Evolutionary conservation across 2,888 invertebrate genomes (phyloP), one percentile per base, ranked within the genome.

Genomic region (Gymnocheta viridis): DNA sequence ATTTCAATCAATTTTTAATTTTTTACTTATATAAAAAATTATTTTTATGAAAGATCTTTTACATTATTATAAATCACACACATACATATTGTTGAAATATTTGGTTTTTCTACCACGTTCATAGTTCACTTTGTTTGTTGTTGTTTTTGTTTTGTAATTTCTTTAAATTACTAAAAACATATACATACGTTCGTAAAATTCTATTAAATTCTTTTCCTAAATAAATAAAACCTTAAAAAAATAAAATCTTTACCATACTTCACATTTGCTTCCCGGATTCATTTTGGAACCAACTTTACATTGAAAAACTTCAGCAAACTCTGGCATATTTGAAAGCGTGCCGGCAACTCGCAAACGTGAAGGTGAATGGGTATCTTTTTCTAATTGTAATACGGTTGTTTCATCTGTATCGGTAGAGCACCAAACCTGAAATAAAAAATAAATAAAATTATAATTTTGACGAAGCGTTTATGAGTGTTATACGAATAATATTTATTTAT

Each of bases 291-390:
- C 95, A 3, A 92, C 85, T 7, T 94, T 93, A 89, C 98, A 98
- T 24, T 95, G 92, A 89, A 97, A 98, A 87, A 95, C 96, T 54
- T 95, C 92, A 14, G 97, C 94, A 90, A 98, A 98, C 90, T 98
- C 98, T 58, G 93, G 93, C 85, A 97, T 93, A 91, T 98, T 98
- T n/a, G 96, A 95, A 70, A 98, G 93, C 0, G 97, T 96, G 0
- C 97, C 98, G 84, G 96, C 95, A 0, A 98, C 98, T 84, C 98
- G 93, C 91, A 95, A 97, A 88, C 96, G 95, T 1, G 98, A 96
- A 0, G 98, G 96, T 14, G 97, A 96, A 91, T 99, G 99, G 24
- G 97, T 95, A 91, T 98, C 98, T 90, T 98, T 98, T 89, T 98
- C 96, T 87, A 98, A 96, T 91, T 98, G 96, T 88, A 98, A 94